phyloP scores from a whole-genome alignment of 1,140 invertebrate species.

The Eriosoma lanigerum region DNA sequence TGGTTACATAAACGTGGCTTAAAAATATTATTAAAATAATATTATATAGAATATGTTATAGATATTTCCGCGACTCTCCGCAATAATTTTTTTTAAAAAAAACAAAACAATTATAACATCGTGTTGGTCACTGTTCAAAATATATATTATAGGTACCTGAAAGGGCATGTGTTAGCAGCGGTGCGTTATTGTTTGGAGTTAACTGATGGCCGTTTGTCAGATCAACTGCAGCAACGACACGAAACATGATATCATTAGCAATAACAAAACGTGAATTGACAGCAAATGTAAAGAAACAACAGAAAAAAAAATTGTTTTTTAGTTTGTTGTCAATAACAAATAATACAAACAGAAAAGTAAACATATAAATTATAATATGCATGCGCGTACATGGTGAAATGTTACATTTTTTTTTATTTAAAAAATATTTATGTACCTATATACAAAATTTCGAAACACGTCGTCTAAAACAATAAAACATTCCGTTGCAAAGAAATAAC shows the following conservation, averaged over 20 bases:
- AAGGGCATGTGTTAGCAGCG: conserved; percentile 87
- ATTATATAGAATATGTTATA: no score
- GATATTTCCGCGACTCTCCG: no score
- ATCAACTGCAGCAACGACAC: conserved; percentile 70
- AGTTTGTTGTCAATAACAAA: not conserved
- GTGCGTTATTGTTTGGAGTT: conserved; percentile 91
- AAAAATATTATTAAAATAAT: no score
- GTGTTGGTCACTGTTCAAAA: not conserved
- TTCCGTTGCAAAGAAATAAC: conserved; percentile 26
- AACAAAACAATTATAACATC: no score
- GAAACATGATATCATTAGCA: conserved; percentile 40
- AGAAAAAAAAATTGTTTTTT: conserved; percentile 2
- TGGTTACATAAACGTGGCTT: no score
- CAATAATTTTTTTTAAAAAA: no score
- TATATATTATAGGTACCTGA: conserved; percentile 71
- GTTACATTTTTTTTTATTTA: not conserved
- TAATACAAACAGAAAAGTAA: not conserved
- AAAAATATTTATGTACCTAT: not conserved
- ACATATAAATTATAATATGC: not conserved
- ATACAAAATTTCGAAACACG: not conserved
- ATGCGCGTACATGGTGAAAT: not conserved
- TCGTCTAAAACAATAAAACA: conserved; percentile 14
- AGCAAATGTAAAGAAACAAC: not conserved
- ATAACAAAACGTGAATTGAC: conserved; percentile 15
- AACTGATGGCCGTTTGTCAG: conserved; percentile 85